Evolutionary conservation across 1,140 invertebrate species (phyloP).

Genomic region (Drosophila ercepeae): DNA sequence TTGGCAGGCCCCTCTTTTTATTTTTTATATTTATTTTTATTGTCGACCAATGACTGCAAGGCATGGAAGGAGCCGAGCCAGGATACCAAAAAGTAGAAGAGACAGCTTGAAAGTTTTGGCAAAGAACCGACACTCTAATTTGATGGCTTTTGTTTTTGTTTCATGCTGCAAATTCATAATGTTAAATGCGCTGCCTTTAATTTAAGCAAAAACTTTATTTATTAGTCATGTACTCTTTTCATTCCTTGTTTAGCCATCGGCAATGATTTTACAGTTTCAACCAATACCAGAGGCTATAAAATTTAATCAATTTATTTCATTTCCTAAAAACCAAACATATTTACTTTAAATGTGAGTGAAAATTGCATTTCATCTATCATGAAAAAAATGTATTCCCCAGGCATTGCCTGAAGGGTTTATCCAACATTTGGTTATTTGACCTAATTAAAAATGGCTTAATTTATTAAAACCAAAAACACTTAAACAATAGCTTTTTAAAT

Average conservation of each 20-base stretch:
- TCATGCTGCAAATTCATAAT: not conserved
- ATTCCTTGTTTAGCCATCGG: not conserved
- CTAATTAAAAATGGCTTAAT: slow-evolving; percentile 30
- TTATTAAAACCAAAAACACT: slow-evolving; percentile 20
- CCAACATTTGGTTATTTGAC: slow-evolving; percentile 22
- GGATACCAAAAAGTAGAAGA: not conserved
- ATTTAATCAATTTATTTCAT: slow-evolving; percentile 32
- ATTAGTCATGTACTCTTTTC: not conserved
- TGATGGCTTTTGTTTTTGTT: slow-evolving; percentile 24
- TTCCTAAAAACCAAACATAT: slow-evolving; percentile 10
- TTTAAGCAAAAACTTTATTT: not conserved
- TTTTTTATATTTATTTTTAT: slow-evolving; percentile 9
- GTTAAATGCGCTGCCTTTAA: not conserved
- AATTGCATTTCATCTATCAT: too few relatives aligned
- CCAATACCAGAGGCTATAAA: slow-evolving; percentile 8
- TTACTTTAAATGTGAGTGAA: not conserved
- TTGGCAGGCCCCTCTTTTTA: slow-evolving; percentile 37
- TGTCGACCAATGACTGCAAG: slow-evolving; percentile 14
- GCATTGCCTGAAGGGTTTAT: not conserved
- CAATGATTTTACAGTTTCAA: slow-evolving; percentile 25
- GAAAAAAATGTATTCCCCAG: not conserved
- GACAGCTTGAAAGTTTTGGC: slow-evolving; percentile 32
- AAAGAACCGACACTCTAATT: slow-evolving; percentile 44
- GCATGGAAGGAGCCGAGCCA: not conserved
- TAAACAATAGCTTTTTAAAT: too few relatives aligned